These are phyloP conservation scores for Agrilus planipennis DNA, from an alignment of 1,140 invertebrate genomes.

Conservation along the genomic window DNA sequence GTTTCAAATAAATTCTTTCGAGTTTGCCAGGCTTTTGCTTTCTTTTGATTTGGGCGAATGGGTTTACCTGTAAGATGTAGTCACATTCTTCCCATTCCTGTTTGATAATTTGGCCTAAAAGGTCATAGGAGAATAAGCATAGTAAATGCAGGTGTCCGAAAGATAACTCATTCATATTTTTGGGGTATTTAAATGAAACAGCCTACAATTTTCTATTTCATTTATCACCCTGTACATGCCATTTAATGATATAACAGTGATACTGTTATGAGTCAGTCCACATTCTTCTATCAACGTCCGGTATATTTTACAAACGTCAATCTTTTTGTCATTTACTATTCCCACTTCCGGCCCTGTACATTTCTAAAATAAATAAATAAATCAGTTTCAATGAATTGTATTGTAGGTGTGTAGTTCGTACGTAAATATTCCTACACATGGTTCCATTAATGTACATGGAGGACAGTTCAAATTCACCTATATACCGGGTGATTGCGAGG, in stretches of 20 bases:
- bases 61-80: slow-evolving; percentile 43
- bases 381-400: neutral
- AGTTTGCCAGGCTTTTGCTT: slow-evolving; percentile 30
- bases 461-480: slow-evolving; percentile 40
- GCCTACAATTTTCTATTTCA: neutral
- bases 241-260: slow-evolving; percentile 36
- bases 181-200: neutral
- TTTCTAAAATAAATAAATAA: slow-evolving; percentile 13
- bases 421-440: slow-evolving; percentile 44
- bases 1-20: slow-evolving; percentile 31
- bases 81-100: slow-evolving; percentile 42
- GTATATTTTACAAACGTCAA: slow-evolving; percentile 40
- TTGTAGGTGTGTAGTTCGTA: slow-evolving; percentile 30
- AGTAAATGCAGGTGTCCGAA: neutral
- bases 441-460: slow-evolving; percentile 44
- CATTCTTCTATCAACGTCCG: slow-evolving; percentile 41
- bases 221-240: slow-evolving; percentile 23
- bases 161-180: neutral
- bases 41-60: slow-evolving; percentile 32
- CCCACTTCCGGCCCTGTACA: slow-evolving; percentile 35
- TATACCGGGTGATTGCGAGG: slow-evolving; percentile 40
- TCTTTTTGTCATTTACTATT: slow-evolving; percentile 34
- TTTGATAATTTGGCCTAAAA: slow-evolving; percentile 37
- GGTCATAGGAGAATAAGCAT: neutral
- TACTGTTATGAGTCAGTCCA: slow-evolving; percentile 36